Evolutionary conservation across 1,140 invertebrate species (phyloP).

Genomic region (Cydia amplana): DNA sequence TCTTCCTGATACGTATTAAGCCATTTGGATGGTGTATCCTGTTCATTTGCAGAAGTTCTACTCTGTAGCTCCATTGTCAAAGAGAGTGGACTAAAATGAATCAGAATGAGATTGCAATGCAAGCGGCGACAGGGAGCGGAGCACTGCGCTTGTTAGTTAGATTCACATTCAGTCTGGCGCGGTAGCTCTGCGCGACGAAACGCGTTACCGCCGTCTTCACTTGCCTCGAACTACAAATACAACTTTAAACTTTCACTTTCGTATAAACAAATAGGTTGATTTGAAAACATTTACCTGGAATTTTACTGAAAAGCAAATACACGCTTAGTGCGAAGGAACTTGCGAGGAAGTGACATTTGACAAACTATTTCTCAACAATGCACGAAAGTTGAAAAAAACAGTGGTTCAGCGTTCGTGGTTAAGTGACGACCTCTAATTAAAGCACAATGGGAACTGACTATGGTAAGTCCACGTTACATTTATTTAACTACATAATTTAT

Average conservation of each 20-base stretch:
- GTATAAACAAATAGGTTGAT: constrained; percentile 11
- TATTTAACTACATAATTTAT: background rate
- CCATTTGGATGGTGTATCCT: background rate
- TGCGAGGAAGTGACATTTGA: constrained; percentile 14
- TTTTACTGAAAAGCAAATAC: background rate
- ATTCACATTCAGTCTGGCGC: constrained; percentile 20
- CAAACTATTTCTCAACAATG: constrained; percentile 25
- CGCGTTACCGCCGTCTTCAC: background rate
- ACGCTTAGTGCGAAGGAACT: background rate
- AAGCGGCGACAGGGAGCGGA: background rate
- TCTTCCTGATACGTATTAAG: background rate
- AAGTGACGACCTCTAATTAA: constrained; percentile 21
- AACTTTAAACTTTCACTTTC: constrained; percentile 37
- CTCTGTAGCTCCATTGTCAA: background rate
- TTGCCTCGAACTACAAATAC: background rate
- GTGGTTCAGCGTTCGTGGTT: background rate
- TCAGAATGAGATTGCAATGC: constrained; percentile 7
- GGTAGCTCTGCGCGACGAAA: background rate
- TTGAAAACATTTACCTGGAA: constrained; percentile 1
- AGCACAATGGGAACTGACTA: constrained; percentile 62
- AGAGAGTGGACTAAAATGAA: background rate
- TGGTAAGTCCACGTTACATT: constrained; percentile 46
- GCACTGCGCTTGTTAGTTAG: background rate
- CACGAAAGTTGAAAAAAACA: constrained; percentile 20
- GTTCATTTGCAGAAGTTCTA: background rate